These are phyloP conservation scores for Morelia viridis DNA, from an alignment of 2,797 vertebrate species.

Conservation along the genomic window DNA sequence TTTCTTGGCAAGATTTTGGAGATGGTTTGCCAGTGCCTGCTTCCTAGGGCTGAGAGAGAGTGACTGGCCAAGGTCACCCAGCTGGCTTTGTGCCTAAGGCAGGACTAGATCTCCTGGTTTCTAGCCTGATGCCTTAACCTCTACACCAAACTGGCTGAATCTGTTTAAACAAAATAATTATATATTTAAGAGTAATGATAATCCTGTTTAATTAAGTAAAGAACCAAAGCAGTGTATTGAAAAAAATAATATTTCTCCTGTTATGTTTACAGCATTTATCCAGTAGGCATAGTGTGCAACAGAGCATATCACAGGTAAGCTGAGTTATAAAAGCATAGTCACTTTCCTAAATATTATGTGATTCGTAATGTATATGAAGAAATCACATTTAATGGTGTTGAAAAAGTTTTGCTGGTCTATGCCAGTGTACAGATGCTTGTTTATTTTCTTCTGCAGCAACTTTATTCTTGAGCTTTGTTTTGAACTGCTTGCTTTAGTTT, in stretches of 20 bases:
- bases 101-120: no score
- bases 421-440: neutral
- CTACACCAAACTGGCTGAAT: neutral
- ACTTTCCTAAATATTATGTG: conserved; percentile 20
- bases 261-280: conserved; percentile 87
- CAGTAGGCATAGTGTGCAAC: conserved; percentile 97
- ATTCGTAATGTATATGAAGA: neutral
- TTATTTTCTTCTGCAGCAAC: neutral
- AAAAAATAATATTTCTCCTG: conserved; percentile 25
- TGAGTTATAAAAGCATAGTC: neutral
- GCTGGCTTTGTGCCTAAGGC: no score
- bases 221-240: neutral
- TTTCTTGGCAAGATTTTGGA: no score
- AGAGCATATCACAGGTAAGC: conserved; percentile 95
- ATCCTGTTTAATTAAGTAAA: neutral
- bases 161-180: neutral
- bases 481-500: neutral
- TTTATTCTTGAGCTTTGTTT: neutral
- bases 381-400: neutral
- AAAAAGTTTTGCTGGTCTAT: neutral
- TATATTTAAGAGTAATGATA: neutral
- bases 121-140: no score
- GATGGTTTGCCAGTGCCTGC: no score
- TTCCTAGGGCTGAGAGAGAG: no score
- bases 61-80: no score